Base-by-base conservation (phyloP, 2,888 invertebrate species). In the Andrena fulva region DNA sequence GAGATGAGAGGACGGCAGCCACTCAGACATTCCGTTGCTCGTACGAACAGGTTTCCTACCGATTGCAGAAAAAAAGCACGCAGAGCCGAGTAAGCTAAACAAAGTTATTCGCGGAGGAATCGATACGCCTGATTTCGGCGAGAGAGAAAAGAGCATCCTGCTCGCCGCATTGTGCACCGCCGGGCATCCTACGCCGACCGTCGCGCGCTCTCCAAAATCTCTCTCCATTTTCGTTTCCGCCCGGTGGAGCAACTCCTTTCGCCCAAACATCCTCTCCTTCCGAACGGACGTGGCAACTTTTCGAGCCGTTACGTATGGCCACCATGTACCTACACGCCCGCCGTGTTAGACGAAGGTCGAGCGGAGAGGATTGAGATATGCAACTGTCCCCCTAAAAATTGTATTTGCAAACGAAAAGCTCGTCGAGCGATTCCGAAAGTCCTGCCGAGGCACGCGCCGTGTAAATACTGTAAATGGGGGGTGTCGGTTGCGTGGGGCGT, bases 11-110 rank as follows among this genome's bases (percentile, higher is more conserved):
- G 83, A 75, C 81, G 82, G 84, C 79, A 79, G 79, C 85, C 84
- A 83, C 87, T 87, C 84, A 80, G 82, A 87, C 87, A 87, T 87
- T 87, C 87, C 87, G 87, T 77, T 87, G 77, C 84, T 85, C 71
- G 81, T 84, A 81, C 86, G 86, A 87, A 87, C 87, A 88, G 87
- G 87, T 87, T 87, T 85, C 79, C 84, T 80, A 77, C 77, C 86
- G 84, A 86, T 84, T 83, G 88, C 82, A 86, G 77, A 85, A 87
- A 87, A 80, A 76, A 79, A 84, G 35, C 75, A 77, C 77, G 59
- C 48, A 54, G 66, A 75, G 52, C 56, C 35, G 72, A 82, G 66
- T 73, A 81, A 82, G 82, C 75, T 87, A 87, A 87, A 87, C 87
- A 82, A 80, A 87, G 84, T 85, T 88, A 87, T 87, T 87, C 77